Base-by-base conservation (phyloP, 1,140 invertebrate species). In the Caenorhabditis briggsae region DNA sequence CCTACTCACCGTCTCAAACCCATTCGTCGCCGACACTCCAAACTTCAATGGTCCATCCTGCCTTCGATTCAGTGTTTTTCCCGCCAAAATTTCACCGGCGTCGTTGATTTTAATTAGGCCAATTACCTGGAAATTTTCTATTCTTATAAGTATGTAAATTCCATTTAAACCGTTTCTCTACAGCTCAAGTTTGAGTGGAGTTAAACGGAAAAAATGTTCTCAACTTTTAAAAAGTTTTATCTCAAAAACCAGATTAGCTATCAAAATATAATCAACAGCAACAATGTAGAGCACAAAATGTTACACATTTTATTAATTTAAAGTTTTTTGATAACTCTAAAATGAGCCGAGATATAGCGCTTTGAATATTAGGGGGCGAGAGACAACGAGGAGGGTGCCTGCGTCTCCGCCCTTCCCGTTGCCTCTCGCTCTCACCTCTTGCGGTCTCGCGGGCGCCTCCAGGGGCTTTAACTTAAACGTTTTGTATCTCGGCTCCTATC, bases 21-120 rank as follows among this genome's bases (percentile, higher is more conserved):
- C 86, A 82, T 87, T 65, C 14, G 86, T 87, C 18, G 86, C 82
- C 20, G 86, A 87, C 25, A 87, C 74, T 20, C 23, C 64, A 23
- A 87, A 82, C 8, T 50, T 50, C 41, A 78, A 25, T 11, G 59
- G 65, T 50, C 86, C 86, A 64, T 70, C 43, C 33, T 70, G 7
- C 0, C 43, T 55, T 3, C 46, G 41, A 33, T 83, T 61, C 41
- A 86, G 16, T 2, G 41, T 59, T 20, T 82, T 82, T 14, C 48
- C 85, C n/a, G 70, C 85, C 12, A 74, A 23, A 20, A 86, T 16
- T 14, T 86, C 85, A 23, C 85, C 85, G 20, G 53, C 55, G 23
- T 86, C 85, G 23, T 86, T 70, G 43, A 86, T 50, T 64, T 86
- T 86, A 16, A 86, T 61, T 9, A 86, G 50, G 5, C 82, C 82